Percentiles rank a stretch among this genome's conserved stretches.
Evolutionary conservation across 1,140 invertebrate species (phyloP).

Genomic region (Chrysopa pallens): DNA sequence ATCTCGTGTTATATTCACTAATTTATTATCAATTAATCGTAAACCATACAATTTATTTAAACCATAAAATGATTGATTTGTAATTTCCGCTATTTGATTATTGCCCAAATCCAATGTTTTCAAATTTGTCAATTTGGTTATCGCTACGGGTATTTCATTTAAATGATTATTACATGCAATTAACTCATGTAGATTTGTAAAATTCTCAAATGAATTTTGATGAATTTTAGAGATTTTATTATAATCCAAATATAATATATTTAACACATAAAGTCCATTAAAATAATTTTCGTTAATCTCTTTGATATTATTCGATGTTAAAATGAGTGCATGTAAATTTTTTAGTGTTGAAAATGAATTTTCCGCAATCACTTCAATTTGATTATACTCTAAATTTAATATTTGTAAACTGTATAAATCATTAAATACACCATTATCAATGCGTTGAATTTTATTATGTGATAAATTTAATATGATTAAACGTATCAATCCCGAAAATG

Average conservation of each 20-base stretch:
- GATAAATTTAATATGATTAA: slow-evolving; percentile 60
- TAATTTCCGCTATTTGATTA: slow-evolving; percentile 46
- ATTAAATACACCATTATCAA: slow-evolving; percentile 54
- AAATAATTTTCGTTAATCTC: slow-evolving; percentile 50
- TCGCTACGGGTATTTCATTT: slow-evolving; percentile 46
- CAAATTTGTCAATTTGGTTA: slow-evolving; percentile 44
- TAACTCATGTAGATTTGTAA: slow-evolving; percentile 61
- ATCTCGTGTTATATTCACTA: slow-evolving; percentile 42
- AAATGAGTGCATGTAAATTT: slow-evolving; percentile 55
- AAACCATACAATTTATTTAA: slow-evolving; percentile 42
- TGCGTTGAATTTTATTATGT: slow-evolving; percentile 46
- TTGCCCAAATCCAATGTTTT: slow-evolving; percentile 62
- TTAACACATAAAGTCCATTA: slow-evolving; percentile 49
- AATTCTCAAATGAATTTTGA: slow-evolving; percentile 56
- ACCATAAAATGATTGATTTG: slow-evolving; percentile 38
- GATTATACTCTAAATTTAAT: slow-evolving; percentile 57
- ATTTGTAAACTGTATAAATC: slow-evolving; percentile 59
- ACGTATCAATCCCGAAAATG: slow-evolving; percentile 50
- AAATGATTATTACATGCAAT: slow-evolving; percentile 59
- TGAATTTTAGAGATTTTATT: slow-evolving; percentile 53
- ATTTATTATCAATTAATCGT: slow-evolving; percentile 44
- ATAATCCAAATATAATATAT: slow-evolving; percentile 53
- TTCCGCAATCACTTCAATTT: slow-evolving; percentile 49
- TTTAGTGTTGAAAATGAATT: slow-evolving; percentile 53
- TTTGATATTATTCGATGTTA: slow-evolving; percentile 53